Evolutionary conservation across 2,888 invertebrate species (phyloP), one percentile per base, ranked within the genome.

Genomic region (Uropetala carovei): DNA sequence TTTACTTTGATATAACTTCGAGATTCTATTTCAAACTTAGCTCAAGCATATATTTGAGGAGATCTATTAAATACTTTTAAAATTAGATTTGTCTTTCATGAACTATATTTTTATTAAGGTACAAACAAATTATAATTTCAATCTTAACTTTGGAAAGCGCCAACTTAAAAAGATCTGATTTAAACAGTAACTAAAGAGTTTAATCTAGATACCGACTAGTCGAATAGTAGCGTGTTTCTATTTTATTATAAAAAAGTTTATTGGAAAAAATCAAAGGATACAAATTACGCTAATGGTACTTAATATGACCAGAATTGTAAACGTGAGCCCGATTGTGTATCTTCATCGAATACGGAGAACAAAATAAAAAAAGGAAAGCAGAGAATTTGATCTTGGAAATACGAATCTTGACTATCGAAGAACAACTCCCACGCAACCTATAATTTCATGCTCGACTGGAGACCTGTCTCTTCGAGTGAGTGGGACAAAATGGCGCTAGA

Each of bases 391-490:
- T 27, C 22, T n/a, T 43, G 64, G 30, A 60, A 30, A 18, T 43
- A 64, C 43, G 64, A 43, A 43, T 27, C 64, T 30, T 18, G 56
- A 68, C 43, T 43, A 7, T 10, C n/a, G 60, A 60, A 60, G 43
- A 60, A 27, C 60, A 43, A 10, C 64, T 27, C 68, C 56, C 22
- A 64, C 89, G 64, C 30, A 68, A 89, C 89, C 64, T 68, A 89
- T 68, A 89, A 89, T 89, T 89, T 89, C 89, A 64, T 43, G 89
- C 89, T 89, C 56, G 43, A 89, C 43, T 43, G 89, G 64, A 68
- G 30, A 18, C 86, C 86, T 64, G 89, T 89, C 89, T 68, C 64
- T 64, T 59, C 30, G 59, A 18, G 86, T n/a, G 43, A 89, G 64
- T 64, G 43, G 27, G 60, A 86, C 86, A 60, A 86, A 86, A 64